Percentiles rank a stretch among this genome's conserved stretches.
Conservation (phyloP, 2,797 vertebrate species). For the Poecilia picta region DNA sequence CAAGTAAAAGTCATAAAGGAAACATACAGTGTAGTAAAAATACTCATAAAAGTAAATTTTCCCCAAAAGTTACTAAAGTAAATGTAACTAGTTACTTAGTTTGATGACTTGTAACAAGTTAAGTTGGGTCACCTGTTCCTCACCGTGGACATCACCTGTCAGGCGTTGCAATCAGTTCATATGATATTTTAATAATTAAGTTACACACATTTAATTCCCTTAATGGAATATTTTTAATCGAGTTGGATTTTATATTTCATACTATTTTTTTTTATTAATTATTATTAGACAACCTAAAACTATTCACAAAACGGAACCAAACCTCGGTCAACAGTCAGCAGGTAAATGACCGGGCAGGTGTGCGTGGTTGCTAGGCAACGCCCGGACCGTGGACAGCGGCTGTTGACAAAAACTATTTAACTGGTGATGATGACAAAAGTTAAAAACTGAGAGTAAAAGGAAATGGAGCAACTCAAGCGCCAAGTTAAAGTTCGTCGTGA, state of each 20-base stretch:
- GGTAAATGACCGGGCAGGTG: constrained; percentile 31
- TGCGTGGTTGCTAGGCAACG: constrained; percentile 44
- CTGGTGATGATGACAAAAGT: neutral
- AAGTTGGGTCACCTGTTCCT: too few species aligned
- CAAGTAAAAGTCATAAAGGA: too few species aligned
- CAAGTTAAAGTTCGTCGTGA: neutral
- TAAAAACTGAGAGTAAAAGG: neutral
- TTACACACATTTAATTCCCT: too few species aligned
- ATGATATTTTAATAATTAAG: too few species aligned
- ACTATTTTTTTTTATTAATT: neutral
- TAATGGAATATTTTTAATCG: too few species aligned
- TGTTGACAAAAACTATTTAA: accelerated
- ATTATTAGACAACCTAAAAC: too few species aligned
- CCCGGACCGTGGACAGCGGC: neutral
- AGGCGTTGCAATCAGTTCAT: too few species aligned
- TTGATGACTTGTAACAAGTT: too few species aligned
- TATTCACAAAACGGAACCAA: neutral
- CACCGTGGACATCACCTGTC: neutral
- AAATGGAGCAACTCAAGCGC: constrained; percentile 45
- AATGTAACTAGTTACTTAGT: too few species aligned
- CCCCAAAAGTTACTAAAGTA: too few species aligned
- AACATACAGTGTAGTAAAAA: too few species aligned
- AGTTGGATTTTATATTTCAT: neutral
- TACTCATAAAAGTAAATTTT: too few species aligned
- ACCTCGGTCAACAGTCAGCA: neutral